Evolutionary conservation across 1,140 invertebrate species (phyloP).

Genomic region (Himalopsyche phryganea): DNA sequence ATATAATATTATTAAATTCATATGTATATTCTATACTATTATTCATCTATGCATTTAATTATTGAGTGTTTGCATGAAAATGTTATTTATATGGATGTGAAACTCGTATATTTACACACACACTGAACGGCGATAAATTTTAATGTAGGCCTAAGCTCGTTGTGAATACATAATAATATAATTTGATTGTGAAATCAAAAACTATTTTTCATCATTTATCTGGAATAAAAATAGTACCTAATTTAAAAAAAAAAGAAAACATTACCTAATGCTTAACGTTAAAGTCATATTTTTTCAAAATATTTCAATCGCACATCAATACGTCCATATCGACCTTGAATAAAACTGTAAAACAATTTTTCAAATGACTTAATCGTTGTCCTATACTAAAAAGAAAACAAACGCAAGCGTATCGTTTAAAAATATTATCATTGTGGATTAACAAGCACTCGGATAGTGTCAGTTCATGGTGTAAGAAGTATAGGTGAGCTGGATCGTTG

Average conservation of each 20-base stretch:
- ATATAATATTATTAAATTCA: slow-evolving; percentile 10
- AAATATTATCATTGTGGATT: too few relatives aligned
- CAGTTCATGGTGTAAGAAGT: too few relatives aligned
- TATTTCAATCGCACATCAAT: too few relatives aligned
- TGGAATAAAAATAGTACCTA: not conserved
- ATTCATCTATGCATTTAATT: slow-evolving; percentile 3
- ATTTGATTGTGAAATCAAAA: slow-evolving; percentile 1
- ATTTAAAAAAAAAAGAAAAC: too few relatives aligned
- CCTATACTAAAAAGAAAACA: too few relatives aligned
- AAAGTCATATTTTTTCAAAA: not conserved
- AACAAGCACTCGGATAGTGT: too few relatives aligned
- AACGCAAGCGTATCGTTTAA: too few relatives aligned
- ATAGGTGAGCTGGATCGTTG: too few relatives aligned
- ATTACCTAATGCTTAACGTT: too few relatives aligned
- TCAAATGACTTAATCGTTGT: too few relatives aligned
- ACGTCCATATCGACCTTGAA: too few relatives aligned
- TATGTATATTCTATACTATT: slow-evolving; percentile 1
- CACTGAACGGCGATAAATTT: slow-evolving; percentile 2
- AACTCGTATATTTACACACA: slow-evolving; percentile 6
- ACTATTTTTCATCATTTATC: slow-evolving; percentile 5
- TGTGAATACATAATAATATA: slow-evolving; percentile 2
- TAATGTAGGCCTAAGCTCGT: slow-evolving; percentile 1
- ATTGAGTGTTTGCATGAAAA: slow-evolving; percentile 2
- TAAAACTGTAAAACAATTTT: too few relatives aligned
- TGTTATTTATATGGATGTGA: slow-evolving; percentile 1